These are phyloP conservation scores for Sus scrofa DNA, from an alignment of 2,113 vertebrate genomes.

Conservation along the genomic window T2T-Sscrofa CM000826.6:90280001-90280500, in stretches of 20 bases:
- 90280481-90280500: background rate
- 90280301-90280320: background rate
- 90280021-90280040: background rate
- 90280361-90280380: too few species aligned
- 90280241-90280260: background rate
- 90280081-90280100: background rate
- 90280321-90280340: background rate
- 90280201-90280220: background rate
- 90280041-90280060: conserved; percentile 46
- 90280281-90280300: background rate
- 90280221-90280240: background rate
- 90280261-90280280: background rate
- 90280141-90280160: background rate
- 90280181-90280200: background rate
- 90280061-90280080: background rate
- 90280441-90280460: background rate
- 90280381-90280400: too few species aligned
- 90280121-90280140: background rate
- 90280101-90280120: background rate
- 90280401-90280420: background rate
- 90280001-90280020: background rate
- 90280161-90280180: background rate
- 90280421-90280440: background rate
- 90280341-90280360: background rate
- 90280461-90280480: background rate